Evolutionary conservation across 2,888 invertebrate genomes (phyloP).

Genomic region (Orthosia gracilis): DNA sequence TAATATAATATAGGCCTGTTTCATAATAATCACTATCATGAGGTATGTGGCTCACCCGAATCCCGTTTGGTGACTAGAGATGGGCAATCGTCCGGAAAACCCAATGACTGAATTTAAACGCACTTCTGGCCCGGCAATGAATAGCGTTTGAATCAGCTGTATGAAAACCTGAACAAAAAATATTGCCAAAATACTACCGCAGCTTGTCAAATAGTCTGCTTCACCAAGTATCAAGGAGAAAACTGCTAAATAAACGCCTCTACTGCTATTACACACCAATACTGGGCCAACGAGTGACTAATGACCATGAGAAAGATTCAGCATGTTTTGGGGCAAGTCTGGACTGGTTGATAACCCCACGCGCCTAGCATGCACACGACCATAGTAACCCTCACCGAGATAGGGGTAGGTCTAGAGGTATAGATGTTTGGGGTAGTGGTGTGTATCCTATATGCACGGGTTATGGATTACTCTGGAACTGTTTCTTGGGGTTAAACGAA

Average conservation of each 20-base stretch:
- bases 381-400: constrained; percentile 61
- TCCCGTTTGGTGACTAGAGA: no score
- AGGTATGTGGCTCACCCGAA: not conserved
- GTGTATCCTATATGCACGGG: constrained; percentile 23
- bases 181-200: no score
- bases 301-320: constrained; percentile 48
- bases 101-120: no score
- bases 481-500: constrained; percentile 32
- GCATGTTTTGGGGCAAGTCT: constrained; percentile 59
- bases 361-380: constrained; percentile 66
- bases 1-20: not conserved
- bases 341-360: constrained; percentile 65
- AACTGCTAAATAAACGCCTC: not conserved
- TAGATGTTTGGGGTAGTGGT: constrained; percentile 34
- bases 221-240: no score
- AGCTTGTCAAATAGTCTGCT: no score
- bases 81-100: no score
- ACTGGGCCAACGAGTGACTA: constrained; percentile 56
- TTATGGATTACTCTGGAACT: constrained; percentile 1
- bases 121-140: no score
- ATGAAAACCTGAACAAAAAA: no score
- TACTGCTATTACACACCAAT: constrained; percentile 62
- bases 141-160: no score
- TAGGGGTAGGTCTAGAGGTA: constrained; percentile 30
- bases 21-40: not conserved